These are phyloP conservation scores for Agapornis canus DNA, from an alignment of 2,797 vertebrate species.

Conservation along the genomic window DNA sequence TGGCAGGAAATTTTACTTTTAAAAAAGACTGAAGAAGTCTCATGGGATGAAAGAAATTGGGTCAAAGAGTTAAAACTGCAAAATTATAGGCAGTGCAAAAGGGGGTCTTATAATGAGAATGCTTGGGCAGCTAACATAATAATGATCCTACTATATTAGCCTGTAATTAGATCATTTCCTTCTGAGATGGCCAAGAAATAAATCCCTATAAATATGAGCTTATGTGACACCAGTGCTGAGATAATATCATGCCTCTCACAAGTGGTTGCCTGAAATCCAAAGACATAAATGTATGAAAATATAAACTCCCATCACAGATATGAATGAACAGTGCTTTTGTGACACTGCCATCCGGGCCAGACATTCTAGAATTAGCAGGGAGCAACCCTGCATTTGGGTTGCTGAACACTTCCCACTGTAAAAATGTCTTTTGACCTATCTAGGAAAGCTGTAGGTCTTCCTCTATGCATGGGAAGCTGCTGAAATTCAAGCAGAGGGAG, in stretches of 20 bases:
- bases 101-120: neutral
- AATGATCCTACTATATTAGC: neutral
- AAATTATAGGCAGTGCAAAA: neutral
- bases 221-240: neutral
- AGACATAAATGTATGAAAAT: neutral
- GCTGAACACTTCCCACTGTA: neutral
- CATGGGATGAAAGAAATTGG: neutral
- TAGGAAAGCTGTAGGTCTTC: neutral
- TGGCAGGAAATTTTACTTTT: neutral
- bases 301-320: neutral
- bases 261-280: neutral
- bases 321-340: neutral
- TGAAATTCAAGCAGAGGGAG: neutral
- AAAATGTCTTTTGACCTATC: neutral
- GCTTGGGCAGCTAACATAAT: conserved; percentile 4
- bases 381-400: neutral
- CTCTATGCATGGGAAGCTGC: neutral
- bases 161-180: conserved; percentile 46
- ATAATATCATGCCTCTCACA: neutral
- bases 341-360: neutral
- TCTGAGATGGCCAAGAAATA: neutral
- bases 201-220: neutral
- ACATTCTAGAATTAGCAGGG: neutral
- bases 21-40: neutral
- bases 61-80: neutral